A percentile compares a stretch with the other conserved stretches of the same genome.
Evolutionary conservation across 2,888 invertebrate species (phyloP).

Genomic region (Coremacera marginata): DNA sequence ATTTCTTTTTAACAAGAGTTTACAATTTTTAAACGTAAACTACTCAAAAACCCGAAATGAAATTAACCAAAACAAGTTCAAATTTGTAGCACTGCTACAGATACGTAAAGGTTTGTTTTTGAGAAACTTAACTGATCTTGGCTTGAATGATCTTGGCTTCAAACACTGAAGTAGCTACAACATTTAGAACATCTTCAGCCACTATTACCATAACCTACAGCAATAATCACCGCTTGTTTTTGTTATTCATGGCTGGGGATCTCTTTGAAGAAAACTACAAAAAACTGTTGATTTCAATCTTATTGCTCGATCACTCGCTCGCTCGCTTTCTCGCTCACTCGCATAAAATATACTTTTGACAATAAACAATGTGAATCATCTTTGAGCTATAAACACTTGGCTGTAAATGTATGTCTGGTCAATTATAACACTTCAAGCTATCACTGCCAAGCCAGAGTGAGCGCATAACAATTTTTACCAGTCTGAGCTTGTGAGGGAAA

Average conservation of each 20-base stretch:
- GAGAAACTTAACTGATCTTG: no score
- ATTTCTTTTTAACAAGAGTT: no score
- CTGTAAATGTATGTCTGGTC: slow-evolving; percentile 61
- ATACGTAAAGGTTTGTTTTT: no score
- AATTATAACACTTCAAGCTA: slow-evolving; percentile 67
- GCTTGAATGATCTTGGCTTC: background rate
- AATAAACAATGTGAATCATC: slow-evolving; percentile 45
- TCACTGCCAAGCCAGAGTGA: slow-evolving; percentile 52
- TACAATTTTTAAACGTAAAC: no score
- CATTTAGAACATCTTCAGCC: background rate
- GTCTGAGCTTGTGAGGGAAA: background rate
- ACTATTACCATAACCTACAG: slow-evolving; percentile 25
- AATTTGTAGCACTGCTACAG: no score
- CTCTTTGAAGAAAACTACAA: background rate
- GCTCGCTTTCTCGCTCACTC: slow-evolving; percentile 40
- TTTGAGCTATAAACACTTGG: slow-evolving; percentile 63
- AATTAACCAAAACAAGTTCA: no score
- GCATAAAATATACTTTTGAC: slow-evolving; percentile 43
- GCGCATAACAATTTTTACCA: background rate
- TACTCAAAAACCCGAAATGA: no score
- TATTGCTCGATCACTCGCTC: slow-evolving; percentile 37
- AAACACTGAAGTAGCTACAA: background rate
- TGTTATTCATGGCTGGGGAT: no score
- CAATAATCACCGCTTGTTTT: slow-evolving; percentile 1
- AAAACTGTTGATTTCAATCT: slow-evolving; percentile 34